These are phyloP conservation scores for Hemicentrotus pulcherrimus DNA, from an alignment of 35 echinoderm and acorn worm species.

Conservation along the genomic window DNA sequence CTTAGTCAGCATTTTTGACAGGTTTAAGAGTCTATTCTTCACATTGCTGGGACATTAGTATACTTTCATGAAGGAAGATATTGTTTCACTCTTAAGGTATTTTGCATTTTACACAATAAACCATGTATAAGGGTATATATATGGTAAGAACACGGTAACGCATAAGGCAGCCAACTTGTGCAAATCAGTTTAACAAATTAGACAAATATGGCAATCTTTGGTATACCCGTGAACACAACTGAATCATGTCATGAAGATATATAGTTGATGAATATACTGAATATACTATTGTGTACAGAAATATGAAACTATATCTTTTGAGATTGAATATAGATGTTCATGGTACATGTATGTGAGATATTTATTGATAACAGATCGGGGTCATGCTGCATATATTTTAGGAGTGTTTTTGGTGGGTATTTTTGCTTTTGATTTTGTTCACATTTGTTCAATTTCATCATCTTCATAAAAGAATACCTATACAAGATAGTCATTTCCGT, in stretches of 20 bases:
- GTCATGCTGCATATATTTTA: neutral
- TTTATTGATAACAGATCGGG: neutral
- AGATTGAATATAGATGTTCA: neutral
- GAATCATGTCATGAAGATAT: neutral
- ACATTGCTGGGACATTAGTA: neutral
- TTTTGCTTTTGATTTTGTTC: neutral
- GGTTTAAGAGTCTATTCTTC: neutral
- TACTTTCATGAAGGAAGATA: neutral
- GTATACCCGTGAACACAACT: neutral
- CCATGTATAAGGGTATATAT: too few species aligned
- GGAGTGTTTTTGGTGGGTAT: neutral
- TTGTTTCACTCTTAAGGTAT: too few species aligned
- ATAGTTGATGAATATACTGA: neutral
- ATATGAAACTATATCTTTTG: neutral
- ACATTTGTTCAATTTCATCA: neutral
- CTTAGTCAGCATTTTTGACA: neutral
- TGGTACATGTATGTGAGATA: neutral
- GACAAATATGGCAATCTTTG: neutral
- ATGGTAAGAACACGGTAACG: neutral
- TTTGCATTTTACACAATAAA: too few species aligned
- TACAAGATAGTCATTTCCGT: too few species aligned
- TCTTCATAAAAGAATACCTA: neutral
- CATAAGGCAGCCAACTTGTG: neutral
- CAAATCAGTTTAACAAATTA: neutral
- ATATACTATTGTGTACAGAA: constrained; percentile 19